Evolutionary conservation across 2,113 vertebrate genomes (phyloP).

Genomic region (Otis tarda): DNA sequence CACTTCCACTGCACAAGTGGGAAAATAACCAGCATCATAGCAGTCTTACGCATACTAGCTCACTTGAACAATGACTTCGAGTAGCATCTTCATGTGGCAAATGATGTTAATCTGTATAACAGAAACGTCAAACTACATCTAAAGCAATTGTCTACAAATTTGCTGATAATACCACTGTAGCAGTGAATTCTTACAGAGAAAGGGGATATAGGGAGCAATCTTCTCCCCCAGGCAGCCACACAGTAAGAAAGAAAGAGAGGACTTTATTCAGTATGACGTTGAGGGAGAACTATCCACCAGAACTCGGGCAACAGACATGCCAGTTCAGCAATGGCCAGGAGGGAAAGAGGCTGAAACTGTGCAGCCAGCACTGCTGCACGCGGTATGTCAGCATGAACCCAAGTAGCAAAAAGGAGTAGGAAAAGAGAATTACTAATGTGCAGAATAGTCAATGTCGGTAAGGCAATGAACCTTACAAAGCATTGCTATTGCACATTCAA

Average conservation of each 20-base stretch:
- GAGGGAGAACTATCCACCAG: background rate
- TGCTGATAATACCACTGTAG: background rate
- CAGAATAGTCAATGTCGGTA: background rate
- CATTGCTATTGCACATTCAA: background rate
- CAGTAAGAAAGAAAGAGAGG: background rate
- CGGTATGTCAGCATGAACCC: background rate
- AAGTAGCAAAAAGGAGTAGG: background rate
- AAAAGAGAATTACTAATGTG: background rate
- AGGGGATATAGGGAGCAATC: background rate
- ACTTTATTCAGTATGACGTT: background rate
- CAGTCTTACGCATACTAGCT: background rate
- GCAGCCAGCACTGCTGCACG: background rate
- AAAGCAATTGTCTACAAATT: background rate
- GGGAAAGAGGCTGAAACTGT: background rate
- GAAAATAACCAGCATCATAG: background rate
- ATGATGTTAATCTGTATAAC: background rate
- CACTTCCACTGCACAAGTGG: background rate
- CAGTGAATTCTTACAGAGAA: background rate
- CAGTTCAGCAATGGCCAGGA: background rate
- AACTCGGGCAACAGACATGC: background rate
- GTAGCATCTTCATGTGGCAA: background rate
- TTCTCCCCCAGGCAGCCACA: background rate
- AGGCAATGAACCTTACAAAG: background rate
- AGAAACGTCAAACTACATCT: background rate
- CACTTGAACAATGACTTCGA: background rate